Conservation (phyloP, 2,888 invertebrate genomes). For the Gandaritis pyraliata region DNA sequence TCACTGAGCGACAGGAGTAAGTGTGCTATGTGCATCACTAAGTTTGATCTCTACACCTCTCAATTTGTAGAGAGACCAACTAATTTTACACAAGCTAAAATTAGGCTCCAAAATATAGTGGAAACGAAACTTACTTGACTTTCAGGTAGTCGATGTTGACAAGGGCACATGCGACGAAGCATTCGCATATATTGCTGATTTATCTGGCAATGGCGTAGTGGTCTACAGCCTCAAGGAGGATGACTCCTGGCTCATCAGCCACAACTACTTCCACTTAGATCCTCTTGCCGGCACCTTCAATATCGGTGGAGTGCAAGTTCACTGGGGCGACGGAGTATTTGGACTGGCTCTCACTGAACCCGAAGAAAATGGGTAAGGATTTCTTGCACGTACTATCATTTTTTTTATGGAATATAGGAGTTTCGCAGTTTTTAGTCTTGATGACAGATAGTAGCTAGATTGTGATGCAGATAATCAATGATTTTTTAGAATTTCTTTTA, state of each 20-base stretch:
- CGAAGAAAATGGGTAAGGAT: slow-evolving; percentile 80
- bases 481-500: too few relatives aligned
- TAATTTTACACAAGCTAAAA: too few relatives aligned
- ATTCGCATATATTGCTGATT: slow-evolving; percentile 90
- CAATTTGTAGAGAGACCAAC: too few relatives aligned
- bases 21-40: too few relatives aligned
- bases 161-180: slow-evolving; percentile 89
- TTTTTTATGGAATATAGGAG: background rate
- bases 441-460: too few relatives aligned
- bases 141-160: slow-evolving; percentile 88
- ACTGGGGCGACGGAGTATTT: slow-evolving; percentile 94
- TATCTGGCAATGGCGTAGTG: slow-evolving; percentile 89
- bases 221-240: slow-evolving; percentile 90
- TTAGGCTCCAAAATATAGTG: background rate
- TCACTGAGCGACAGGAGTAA: too few relatives aligned
- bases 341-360: slow-evolving; percentile 88
- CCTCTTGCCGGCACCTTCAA: slow-evolving; percentile 90
- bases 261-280: slow-evolving; percentile 94
- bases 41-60: too few relatives aligned
- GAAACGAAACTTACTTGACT: slow-evolving; percentile 28
- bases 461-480: too few relatives aligned
- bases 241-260: slow-evolving; percentile 91
- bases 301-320: slow-evolving; percentile 91
- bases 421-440: too few relatives aligned
- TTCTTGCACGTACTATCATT: background rate